These are phyloP conservation scores for Magallana ariakensis DNA, from an alignment of 1,140 invertebrate genomes.

Conservation along the genomic window DNA sequence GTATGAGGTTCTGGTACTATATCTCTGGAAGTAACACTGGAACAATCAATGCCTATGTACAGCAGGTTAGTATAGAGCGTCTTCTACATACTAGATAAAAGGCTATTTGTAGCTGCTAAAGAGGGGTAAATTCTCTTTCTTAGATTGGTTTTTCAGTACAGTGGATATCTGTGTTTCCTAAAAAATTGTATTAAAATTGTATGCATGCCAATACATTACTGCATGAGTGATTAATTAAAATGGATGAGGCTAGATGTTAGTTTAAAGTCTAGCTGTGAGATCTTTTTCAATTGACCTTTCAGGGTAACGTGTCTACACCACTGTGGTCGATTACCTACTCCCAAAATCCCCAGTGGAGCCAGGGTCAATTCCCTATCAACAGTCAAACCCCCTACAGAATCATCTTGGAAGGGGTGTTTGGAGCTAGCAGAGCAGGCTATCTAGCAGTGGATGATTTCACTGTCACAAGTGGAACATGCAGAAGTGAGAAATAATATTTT, in stretches of 20 bases:
- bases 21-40: constrained; percentile 54
- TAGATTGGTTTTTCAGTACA: too few relatives aligned
- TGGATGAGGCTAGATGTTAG: too few relatives aligned
- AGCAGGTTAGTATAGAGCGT: constrained; percentile 47
- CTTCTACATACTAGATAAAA: too few relatives aligned
- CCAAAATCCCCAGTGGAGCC: constrained; percentile 69
- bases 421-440: constrained; percentile 59
- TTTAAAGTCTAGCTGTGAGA: too few relatives aligned
- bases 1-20: constrained; percentile 62
- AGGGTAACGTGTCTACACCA: constrained; percentile 43
- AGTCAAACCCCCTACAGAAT: constrained; percentile 60
- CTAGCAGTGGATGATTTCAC: constrained; percentile 77
- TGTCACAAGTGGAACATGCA: constrained; percentile 71
- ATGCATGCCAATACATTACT: too few relatives aligned
- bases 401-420: constrained; percentile 59
- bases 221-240: too few relatives aligned
- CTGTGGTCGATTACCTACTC: constrained; percentile 68
- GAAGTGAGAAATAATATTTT: constrained; percentile 65
- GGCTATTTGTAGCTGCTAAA: too few relatives aligned
- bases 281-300: constrained; percentile 17
- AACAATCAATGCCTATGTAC: constrained; percentile 49
- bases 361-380: constrained; percentile 62
- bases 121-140: too few relatives aligned
- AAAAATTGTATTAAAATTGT: too few relatives aligned
- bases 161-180: too few relatives aligned